A percentile compares a stretch with the other conserved stretches of the same genome.
Conservation (phyloP, 2,888 invertebrate species). For the Chloroclystis v-ata region DNA sequence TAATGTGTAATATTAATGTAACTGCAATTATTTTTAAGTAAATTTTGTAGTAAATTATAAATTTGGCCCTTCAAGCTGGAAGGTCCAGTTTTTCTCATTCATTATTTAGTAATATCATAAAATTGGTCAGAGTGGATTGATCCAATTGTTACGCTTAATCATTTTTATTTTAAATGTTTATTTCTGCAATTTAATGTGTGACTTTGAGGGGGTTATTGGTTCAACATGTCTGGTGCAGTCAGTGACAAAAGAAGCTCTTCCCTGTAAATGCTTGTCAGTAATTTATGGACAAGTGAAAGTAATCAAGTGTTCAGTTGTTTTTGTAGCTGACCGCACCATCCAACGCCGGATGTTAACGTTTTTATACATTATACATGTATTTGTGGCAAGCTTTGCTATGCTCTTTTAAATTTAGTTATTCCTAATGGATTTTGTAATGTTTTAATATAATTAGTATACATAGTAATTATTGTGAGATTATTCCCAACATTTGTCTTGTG, state of each 20-base stretch:
- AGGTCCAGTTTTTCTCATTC: conserved; percentile 1
- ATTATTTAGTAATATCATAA: conserved; percentile 6
- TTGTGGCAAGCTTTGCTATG: conserved; percentile 65
- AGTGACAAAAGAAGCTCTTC: conserved; percentile 24
- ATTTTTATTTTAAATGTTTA: conserved; percentile 20
- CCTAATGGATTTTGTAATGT: conserved; percentile 73
- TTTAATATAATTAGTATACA: conserved; percentile 75
- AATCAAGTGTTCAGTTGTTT: conserved; percentile 28
- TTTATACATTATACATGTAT: conserved; percentile 57
- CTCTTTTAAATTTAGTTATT: conserved; percentile 66
- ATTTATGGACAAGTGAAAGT: conserved; percentile 1
- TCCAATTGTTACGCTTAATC: conserved; percentile 24
- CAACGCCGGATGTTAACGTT: conserved; percentile 42
- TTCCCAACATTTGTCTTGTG: conserved; percentile 59
- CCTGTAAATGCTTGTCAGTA: conserved; percentile 10
- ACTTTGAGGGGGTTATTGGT: conserved; percentile 12
- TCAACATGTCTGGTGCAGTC: conserved; percentile 15
- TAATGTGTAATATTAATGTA: conserved; percentile 10
- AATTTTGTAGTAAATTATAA: conserved; percentile 9
- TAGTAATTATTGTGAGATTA: conserved; percentile 71
- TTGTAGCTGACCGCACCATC: conserved; percentile 30
- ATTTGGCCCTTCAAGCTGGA: conserved; percentile 1
- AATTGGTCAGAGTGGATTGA: conserved; percentile 11
- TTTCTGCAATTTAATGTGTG: conserved; percentile 12
- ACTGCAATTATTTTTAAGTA: conserved; percentile 8